These are phyloP conservation scores for Nothobranchius kuhntae DNA, from an alignment of 2,113 vertebrate species.

Conservation along the genomic window DNA sequence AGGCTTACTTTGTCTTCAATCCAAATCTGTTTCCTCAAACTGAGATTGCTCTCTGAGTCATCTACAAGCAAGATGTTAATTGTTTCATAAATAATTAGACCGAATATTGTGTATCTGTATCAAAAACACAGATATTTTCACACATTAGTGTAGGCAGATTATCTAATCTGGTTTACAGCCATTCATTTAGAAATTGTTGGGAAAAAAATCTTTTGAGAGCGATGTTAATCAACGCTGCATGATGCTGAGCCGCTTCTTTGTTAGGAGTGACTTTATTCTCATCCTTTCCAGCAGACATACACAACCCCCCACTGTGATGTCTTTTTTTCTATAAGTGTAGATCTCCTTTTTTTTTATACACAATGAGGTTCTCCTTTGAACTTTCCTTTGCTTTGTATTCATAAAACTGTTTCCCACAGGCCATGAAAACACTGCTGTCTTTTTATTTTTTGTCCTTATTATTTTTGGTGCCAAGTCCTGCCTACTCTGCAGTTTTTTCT, in stretches of 20 bases:
- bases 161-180: neutral
- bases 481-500: neutral
- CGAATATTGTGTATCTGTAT: neutral
- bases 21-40: too few species aligned
- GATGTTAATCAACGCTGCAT: neutral
- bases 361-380: neutral
- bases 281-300: conserved; percentile 6
- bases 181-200: neutral
- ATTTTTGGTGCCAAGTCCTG: neutral
- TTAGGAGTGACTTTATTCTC: conserved; percentile 14
- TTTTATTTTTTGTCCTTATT: neutral
- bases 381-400: neutral
- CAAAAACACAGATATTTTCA: neutral
- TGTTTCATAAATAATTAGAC: conserved; percentile 21
- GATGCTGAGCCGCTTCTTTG: neutral
- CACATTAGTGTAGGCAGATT: neutral
- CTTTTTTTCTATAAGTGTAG: neutral
- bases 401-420: conserved; percentile 3
- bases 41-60: too few species aligned
- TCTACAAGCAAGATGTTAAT: too few species aligned
- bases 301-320: conserved; percentile 2
- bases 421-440: neutral
- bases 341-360: neutral
- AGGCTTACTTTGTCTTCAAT: too few species aligned
- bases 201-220: neutral